These are phyloP conservation scores for Zygothrica quintamaculata DNA, from an alignment of 2,888 invertebrate genomes.

Conservation along the genomic window DNA sequence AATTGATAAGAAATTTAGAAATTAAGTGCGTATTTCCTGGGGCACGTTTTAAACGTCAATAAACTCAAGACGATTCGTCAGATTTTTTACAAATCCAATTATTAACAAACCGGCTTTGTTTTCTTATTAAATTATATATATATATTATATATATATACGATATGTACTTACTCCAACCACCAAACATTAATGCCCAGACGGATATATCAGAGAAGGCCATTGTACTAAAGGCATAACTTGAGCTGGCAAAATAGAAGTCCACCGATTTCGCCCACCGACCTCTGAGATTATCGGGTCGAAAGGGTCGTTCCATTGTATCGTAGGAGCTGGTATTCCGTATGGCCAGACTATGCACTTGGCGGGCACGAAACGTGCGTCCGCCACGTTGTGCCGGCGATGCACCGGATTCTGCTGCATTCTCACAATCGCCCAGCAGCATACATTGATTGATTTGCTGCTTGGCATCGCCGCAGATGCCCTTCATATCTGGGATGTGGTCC, in stretches of 20 bases:
- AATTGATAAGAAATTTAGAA: conserved; percentile 36
- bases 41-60: too few relatives aligned
- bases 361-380: conserved; percentile 50
- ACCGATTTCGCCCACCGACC: conserved; percentile 90
- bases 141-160: conserved; percentile 2
- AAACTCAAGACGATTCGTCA: conserved; percentile 25
- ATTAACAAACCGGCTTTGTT: too few relatives aligned
- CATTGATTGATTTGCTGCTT: conserved; percentile 78
- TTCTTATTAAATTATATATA: too few relatives aligned
- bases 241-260: conserved; percentile 92
- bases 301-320: conserved; percentile 82
- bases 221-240: conserved; percentile 93
- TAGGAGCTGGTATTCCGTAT: conserved; percentile 76
- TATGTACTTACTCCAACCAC: conserved; percentile 81
- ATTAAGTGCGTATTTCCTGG: background rate
- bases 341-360: conserved; percentile 68
- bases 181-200: conserved; percentile 75
- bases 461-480: conserved; percentile 77
- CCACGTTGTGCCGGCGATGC: conserved; percentile 16
- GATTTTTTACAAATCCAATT: conserved; percentile 4
- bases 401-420: conserved; percentile 15
- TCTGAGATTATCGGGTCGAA: conserved; percentile 82
- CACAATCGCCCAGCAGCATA: conserved; percentile 63
- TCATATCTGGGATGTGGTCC: conserved; percentile 54
- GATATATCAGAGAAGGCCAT: conserved; percentile 92